Percentiles rank a stretch among this genome's conserved stretches.
Evolutionary conservation across 2,113 vertebrate genomes (phyloP).

Genomic region (Cephalophus harveyi): DNA sequence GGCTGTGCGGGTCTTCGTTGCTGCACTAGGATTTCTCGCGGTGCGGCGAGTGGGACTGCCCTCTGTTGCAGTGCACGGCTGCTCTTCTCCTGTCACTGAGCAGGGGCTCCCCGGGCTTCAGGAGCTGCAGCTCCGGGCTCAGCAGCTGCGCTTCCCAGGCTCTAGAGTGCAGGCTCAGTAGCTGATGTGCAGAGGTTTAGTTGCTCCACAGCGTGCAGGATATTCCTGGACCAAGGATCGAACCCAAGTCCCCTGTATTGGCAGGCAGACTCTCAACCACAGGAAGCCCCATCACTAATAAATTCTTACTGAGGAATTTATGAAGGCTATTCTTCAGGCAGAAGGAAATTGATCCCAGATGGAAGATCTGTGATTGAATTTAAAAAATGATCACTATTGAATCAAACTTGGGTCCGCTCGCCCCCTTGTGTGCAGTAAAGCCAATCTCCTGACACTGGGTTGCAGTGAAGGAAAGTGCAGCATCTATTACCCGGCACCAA

Average conservation of each 20-base stretch:
- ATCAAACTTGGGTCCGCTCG: background rate
- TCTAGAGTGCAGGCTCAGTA: background rate
- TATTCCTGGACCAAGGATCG: background rate
- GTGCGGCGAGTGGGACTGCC: background rate
- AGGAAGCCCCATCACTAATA: background rate
- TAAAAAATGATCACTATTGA: background rate
- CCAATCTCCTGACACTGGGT: background rate
- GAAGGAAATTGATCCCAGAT: background rate
- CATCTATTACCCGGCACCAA: rapidly evolving
- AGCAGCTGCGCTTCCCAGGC: background rate
- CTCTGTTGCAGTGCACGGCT: background rate
- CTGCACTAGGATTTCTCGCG: background rate
- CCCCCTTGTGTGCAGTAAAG: background rate
- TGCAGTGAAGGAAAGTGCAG: background rate
- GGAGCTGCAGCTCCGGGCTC: background rate
- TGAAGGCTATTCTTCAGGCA: background rate
- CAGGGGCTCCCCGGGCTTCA: background rate
- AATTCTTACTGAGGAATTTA: background rate
- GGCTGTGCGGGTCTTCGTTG: background rate
- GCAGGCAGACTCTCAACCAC: background rate
- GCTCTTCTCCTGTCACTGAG: background rate
- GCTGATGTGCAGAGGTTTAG: background rate
- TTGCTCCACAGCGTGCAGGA: background rate
- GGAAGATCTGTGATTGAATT: background rate
- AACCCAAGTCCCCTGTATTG: background rate